Evolutionary conservation across 2,888 invertebrate species (phyloP).

Genomic region (Agriotes lineatus): DNA sequence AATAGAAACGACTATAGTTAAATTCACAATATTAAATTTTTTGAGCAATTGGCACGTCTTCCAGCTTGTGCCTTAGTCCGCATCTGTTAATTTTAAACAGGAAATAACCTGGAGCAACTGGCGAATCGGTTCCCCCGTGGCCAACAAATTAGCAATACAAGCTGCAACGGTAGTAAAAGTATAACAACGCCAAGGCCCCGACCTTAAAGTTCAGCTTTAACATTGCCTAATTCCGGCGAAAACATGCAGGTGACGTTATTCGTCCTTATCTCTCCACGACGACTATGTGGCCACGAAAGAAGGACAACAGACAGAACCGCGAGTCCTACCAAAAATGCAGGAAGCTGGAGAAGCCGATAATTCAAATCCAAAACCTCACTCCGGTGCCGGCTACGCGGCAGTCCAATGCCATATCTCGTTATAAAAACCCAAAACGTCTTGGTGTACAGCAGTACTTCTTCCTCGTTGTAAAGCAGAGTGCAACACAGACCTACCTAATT

Average conservation of each 20-base stretch:
- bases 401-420: slow-evolving; percentile 6
- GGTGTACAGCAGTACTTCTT: background rate
- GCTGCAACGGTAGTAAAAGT: slow-evolving; percentile 35
- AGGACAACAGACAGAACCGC: background rate
- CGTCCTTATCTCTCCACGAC: background rate
- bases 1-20: too few relatives aligned
- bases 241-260: background rate
- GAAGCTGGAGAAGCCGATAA: slow-evolving; percentile 11
- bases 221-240: slow-evolving; percentile 28
- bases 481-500: slow-evolving; percentile 48
- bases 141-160: background rate
- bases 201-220: slow-evolving; percentile 31
- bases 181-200: slow-evolving; percentile 28
- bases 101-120: slow-evolving; percentile 1
- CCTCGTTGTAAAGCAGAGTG: slow-evolving; percentile 7
- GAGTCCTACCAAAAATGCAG: slow-evolving; percentile 16
- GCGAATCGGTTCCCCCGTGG: background rate
- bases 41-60: too few relatives aligned
- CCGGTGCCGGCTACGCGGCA: background rate
- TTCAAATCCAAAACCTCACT: background rate
- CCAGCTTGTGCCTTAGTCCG: too few relatives aligned
- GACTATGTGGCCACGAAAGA: too few relatives aligned
- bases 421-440: slow-evolving; percentile 26
- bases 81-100: background rate
- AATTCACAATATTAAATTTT: too few relatives aligned